Evolutionary conservation across 2,113 vertebrate genomes (phyloP).

Genomic region (Gadus macrocephalus): DNA sequence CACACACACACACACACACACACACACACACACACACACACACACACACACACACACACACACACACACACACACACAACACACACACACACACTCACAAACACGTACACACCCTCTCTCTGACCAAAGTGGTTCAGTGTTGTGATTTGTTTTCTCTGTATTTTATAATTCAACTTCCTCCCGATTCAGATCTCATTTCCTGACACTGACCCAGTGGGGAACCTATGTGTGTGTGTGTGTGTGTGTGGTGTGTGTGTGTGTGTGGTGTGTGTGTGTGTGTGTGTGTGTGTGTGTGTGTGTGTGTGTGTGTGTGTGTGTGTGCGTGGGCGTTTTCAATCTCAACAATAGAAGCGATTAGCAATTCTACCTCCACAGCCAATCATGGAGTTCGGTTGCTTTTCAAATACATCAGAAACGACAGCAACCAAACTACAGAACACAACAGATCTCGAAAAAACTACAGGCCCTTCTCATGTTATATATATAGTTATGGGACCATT

Average conservation of each 20-base stretch:
- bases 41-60: constrained; percentile 8
- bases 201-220: constrained; percentile 45
- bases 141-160: constrained; percentile 62
- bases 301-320: neutral
- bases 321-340: neutral
- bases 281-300: constrained; percentile 12
- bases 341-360: neutral
- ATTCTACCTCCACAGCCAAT: neutral
- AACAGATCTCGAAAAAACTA: too few species aligned
- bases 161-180: constrained; percentile 60
- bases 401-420: too few species aligned
- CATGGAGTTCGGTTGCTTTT: neutral
- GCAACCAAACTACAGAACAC: too few species aligned
- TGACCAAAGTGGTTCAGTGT: constrained; percentile 41
- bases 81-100: constrained; percentile 9
- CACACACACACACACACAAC: constrained; percentile 17
- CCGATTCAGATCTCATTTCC: constrained; percentile 63
- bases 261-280: constrained; percentile 18
- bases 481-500: too few species aligned
- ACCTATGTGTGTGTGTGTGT: constrained; percentile 13
- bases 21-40: constrained; percentile 4
- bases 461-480: too few species aligned
- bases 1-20: constrained; percentile 17
- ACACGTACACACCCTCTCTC: constrained; percentile 14
- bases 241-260: neutral